Percentiles rank a stretch among this genome's conserved stretches.
Evolutionary conservation across 2,888 invertebrate genomes (phyloP).

Genomic region (Thereva unica): DNA sequence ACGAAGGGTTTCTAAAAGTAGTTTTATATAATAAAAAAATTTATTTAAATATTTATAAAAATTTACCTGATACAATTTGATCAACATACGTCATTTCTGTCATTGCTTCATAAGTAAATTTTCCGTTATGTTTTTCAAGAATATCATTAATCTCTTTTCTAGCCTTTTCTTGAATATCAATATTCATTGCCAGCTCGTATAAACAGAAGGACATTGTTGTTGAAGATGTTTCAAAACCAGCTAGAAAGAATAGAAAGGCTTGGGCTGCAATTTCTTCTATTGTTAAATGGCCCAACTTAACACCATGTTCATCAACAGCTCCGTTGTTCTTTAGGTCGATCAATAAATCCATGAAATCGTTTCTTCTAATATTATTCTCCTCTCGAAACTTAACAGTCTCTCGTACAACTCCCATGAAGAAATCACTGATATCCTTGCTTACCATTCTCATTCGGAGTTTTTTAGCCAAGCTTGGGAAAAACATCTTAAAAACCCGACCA

Average conservation of each 20-base stretch:
- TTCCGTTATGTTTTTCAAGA: slow-evolving; percentile 49
- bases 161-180: slow-evolving; percentile 55
- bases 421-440: slow-evolving; percentile 22
- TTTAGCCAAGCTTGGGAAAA: slow-evolving; percentile 48
- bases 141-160: slow-evolving; percentile 50
- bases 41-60: background rate
- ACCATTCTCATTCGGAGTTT: slow-evolving; percentile 13
- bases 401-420: slow-evolving; percentile 36
- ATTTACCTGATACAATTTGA: slow-evolving; percentile 55
- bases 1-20: slow-evolving; percentile 60
- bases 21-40: background rate
- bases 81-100: slow-evolving; percentile 57
- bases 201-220: slow-evolving; percentile 55
- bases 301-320: background rate
- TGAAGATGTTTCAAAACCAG: slow-evolving; percentile 60
- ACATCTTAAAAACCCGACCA: slow-evolving; percentile 45
- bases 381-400: slow-evolving; percentile 38
- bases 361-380: slow-evolving; percentile 34
- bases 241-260: slow-evolving; percentile 58
- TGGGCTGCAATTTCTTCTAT: slow-evolving; percentile 53
- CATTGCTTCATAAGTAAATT: slow-evolving; percentile 56
- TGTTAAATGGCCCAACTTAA: slow-evolving; percentile 35
- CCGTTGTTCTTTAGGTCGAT: slow-evolving; percentile 24
- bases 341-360: slow-evolving; percentile 41
- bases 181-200: slow-evolving; percentile 55